Conservation (phyloP, 2,113 vertebrate genomes). For the Thamnaconus septentrionalis region DNA sequence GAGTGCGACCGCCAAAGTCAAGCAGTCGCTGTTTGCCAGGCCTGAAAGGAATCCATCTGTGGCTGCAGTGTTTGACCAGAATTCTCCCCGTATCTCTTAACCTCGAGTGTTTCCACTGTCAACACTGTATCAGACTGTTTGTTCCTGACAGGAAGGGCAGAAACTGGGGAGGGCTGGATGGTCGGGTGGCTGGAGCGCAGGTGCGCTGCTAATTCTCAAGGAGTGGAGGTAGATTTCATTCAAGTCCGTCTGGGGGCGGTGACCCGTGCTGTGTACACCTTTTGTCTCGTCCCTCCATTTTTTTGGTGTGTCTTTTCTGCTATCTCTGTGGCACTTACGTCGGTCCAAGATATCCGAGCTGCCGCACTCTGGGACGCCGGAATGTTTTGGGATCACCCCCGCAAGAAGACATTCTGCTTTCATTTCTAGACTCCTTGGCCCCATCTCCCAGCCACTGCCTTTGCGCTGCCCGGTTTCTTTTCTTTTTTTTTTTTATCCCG, state of each 20-base stretch:
- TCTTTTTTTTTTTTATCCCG: constrained; percentile 46
- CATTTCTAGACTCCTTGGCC: constrained; percentile 35
- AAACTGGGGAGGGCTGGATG: constrained; percentile 2
- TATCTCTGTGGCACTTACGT: constrained; percentile 11
- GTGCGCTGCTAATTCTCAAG: constrained; percentile 46
- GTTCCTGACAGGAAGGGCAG: constrained; percentile 24
- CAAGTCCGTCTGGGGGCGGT: constrained; percentile 39
- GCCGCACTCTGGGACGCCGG: constrained; percentile 2
- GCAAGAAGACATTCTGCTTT: constrained; percentile 15
- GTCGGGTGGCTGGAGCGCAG: constrained; percentile 25
- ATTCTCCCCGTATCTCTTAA: constrained; percentile 34
- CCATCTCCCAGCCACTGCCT: constrained; percentile 32
- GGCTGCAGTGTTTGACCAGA: constrained; percentile 14
- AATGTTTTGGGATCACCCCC: constrained; percentile 19
- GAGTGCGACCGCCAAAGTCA: constrained; percentile 4
- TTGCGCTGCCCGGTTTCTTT: background rate
- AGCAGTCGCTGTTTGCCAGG: background rate
- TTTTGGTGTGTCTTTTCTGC: background rate
- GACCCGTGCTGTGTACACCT: constrained; percentile 38
- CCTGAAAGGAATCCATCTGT: constrained; percentile 17
- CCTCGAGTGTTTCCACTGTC: constrained; percentile 64
- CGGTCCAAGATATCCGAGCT: constrained; percentile 13
- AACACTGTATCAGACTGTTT: constrained; percentile 59
- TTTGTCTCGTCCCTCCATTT: constrained; percentile 8
- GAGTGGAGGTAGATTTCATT: constrained; percentile 41